phyloP scores from a whole-genome alignment of 2,113 vertebrate genomes.

The Gambusia holbrooki region DNA sequence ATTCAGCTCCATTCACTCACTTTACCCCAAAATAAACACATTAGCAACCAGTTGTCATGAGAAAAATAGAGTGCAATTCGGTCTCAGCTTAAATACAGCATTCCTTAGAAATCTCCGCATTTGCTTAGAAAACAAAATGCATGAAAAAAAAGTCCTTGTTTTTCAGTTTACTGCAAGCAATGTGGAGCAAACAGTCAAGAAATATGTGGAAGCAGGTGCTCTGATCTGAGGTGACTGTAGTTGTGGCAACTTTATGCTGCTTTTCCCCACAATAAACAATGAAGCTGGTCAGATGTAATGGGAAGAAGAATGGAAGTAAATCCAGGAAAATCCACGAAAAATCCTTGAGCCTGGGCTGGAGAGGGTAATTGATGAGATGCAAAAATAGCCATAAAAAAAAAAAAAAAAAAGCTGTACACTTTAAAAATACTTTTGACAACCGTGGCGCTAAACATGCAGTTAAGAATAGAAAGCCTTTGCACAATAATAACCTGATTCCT shows the following conservation, averaged over 20 bases:
- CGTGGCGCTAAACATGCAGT: neutral
- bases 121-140: neutral
- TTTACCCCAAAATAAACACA: no score
- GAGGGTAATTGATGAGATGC: no score
- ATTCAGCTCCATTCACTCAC: neutral
- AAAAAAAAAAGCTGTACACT: neutral
- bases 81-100: neutral
- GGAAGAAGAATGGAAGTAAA: neutral
- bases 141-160: neutral
- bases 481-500: slow-evolving; percentile 15
- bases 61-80: neutral
- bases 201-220: neutral
- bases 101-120: neutral
- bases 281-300: neutral
- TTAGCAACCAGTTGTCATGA: neutral
- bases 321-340: neutral
- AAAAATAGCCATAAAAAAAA: neutral
- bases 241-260: neutral
- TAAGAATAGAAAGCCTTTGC: slow-evolving; percentile 31
- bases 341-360: neutral
- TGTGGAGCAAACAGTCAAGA: neutral
- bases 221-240: neutral
- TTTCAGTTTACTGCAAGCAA: neutral
- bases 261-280: neutral
- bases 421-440: slow-evolving; percentile 6